Conservation (phyloP, 2,797 vertebrate genomes). For the Muscicapa comitata region DNA sequence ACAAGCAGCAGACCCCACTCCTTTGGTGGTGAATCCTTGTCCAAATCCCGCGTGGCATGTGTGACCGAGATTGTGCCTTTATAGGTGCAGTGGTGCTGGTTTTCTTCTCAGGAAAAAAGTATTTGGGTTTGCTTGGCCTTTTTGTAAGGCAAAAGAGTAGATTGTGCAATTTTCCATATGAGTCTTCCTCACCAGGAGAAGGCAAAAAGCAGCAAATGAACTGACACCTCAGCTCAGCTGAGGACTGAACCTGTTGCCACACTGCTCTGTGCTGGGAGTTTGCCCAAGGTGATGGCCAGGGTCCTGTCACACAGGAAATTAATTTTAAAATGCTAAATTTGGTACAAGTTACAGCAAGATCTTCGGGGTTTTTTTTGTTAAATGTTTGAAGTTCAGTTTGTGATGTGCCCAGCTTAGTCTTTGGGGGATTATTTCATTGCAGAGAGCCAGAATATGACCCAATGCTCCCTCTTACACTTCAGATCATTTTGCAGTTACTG, state of each 20-base stretch:
- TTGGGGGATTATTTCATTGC: background rate
- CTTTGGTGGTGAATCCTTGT: background rate
- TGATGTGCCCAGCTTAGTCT: background rate
- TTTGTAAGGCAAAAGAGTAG: background rate
- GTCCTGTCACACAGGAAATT: background rate
- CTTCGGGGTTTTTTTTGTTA: background rate
- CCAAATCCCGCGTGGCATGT: accelerated
- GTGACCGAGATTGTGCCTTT: background rate
- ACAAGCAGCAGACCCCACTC: background rate
- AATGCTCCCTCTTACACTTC: background rate
- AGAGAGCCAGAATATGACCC: background rate
- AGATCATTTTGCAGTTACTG: background rate
- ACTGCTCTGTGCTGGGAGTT: background rate
- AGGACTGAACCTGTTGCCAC: background rate
- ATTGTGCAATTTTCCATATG: accelerated
- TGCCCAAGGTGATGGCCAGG: background rate
- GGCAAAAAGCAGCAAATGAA: background rate
- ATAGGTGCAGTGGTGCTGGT: background rate
- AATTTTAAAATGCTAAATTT: background rate
- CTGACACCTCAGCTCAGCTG: background rate
- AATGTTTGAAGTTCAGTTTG: background rate
- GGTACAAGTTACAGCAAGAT: background rate
- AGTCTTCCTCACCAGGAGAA: background rate
- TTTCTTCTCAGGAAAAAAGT: background rate
- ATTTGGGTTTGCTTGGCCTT: too few relatives aligned